A percentile compares a stretch with the other conserved stretches of the same genome.
These are phyloP conservation scores for Teinopalpus imperialis DNA, from an alignment of 2,888 invertebrate species.

Conservation along the genomic window DNA sequence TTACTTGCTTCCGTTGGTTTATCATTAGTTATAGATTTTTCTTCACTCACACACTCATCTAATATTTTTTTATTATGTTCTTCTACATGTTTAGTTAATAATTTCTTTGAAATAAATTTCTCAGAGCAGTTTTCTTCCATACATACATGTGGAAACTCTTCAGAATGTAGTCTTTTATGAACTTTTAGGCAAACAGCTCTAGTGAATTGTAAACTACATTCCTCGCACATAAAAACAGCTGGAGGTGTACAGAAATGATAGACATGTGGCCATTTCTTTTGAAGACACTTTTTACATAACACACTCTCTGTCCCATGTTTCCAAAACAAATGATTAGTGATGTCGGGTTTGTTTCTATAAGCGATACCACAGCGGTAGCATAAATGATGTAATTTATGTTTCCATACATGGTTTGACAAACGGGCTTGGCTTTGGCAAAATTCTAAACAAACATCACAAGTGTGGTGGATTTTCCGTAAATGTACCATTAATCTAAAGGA, in stretches of 20 bases:
- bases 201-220: constrained; percentile 88
- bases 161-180: constrained; percentile 89
- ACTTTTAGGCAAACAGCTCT: constrained; percentile 91
- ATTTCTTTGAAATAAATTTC: constrained; percentile 90
- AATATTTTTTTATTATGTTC: constrained; percentile 77
- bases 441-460: constrained; percentile 94
- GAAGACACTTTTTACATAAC: constrained; percentile 90
- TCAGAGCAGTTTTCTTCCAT: constrained; percentile 86
- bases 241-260: constrained; percentile 95
- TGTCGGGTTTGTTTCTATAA: constrained; percentile 93
- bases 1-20: constrained; percentile 50
- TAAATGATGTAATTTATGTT: constrained; percentile 92
- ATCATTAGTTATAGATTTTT: constrained; percentile 47
- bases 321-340: constrained; percentile 95
- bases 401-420: constrained; percentile 94
- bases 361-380: constrained; percentile 94
- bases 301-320: constrained; percentile 96
- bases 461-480: constrained; percentile 90
- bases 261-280: constrained; percentile 95
- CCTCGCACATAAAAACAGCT: constrained; percentile 88
- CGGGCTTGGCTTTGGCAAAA: constrained; percentile 89
- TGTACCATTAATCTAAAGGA: constrained; percentile 95
- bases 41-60: constrained; percentile 51
- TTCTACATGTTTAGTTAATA: constrained; percentile 87
- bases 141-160: constrained; percentile 88